These are phyloP conservation scores for Allacma fusca DNA, from an alignment of 2,888 invertebrate genomes.

Conservation along the genomic window DNA sequence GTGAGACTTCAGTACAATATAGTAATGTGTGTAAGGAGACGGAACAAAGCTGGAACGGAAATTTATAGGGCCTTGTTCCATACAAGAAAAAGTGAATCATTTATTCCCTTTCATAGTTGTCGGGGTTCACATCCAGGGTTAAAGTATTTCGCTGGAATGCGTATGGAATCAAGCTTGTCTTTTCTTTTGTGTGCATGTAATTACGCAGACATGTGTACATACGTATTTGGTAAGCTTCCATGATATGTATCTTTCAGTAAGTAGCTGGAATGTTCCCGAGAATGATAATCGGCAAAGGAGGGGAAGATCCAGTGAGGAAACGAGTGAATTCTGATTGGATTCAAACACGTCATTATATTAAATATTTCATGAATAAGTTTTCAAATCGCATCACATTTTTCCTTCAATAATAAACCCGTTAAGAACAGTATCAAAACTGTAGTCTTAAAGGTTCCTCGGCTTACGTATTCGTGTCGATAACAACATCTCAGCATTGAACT, in stretches of 20 bases:
- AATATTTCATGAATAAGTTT: slow-evolving; percentile 11
- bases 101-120: background rate
- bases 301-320: background rate
- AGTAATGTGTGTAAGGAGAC: background rate
- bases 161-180: background rate
- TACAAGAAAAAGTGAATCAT: background rate
- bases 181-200: no score
- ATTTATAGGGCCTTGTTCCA: no score
- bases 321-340: background rate
- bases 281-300: background rate
- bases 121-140: background rate
- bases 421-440: background rate
- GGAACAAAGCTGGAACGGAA: no score
- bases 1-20: background rate
- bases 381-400: background rate
- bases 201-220: no score
- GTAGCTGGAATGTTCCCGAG: background rate
- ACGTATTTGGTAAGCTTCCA: no score
- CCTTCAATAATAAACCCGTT: background rate
- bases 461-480: slow-evolving; percentile 28
- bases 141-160: background rate
- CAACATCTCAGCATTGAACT: slow-evolving; percentile 23
- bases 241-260: background rate
- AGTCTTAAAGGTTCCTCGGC: background rate
- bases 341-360: slow-evolving; percentile 8